Evolutionary conservation across 2,888 invertebrate genomes (phyloP), one percentile per base, ranked within the genome.

Genomic region (Panzeria rudis): DNA sequence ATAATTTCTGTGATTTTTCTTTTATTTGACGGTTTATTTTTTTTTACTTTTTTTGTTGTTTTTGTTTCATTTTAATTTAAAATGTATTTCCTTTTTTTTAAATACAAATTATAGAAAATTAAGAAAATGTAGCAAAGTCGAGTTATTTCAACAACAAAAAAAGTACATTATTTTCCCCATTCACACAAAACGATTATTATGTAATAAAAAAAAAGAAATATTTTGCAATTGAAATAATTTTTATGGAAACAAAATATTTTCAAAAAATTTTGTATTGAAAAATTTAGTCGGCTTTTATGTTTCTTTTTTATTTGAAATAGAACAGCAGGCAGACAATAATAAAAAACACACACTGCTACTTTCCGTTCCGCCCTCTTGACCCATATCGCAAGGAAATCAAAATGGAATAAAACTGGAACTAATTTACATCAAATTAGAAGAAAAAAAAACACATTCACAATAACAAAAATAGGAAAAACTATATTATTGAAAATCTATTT

Each of bases 101-200:
- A 15, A 76, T 66, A 72, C 64, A 73, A 66, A 71, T 62, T 78
- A 71, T 75, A 50, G 54, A 66, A 62, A 72, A 56, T 13, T 75
- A 54, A 44, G 50, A 23, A 80, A 79, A 79, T 59, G n/a, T 77
- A 68, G 47, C 68, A 75, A 75, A 83, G 72, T 72, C 73, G 64
- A 56, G 52, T 64, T 44, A 7, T 62, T 69, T n/a, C n/a, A 17
- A 66, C 5, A 66, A 23, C 2, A 20, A n/a, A 15, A 44, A 8
- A 25, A 25, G 25, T 44, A 32, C 32, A n/a, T 77, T 52, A 11
- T 32, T 69, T 73, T 77, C 61, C 62, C 68, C 44, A 81, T 64
- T 78, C 56, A 64, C n/a, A 59, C 41, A 71, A 81, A 69, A 81
- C 44, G 32, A 68, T 78, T 85, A 69, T 85, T 85, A 85, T 85